These are phyloP conservation scores for Portunus trituberculatus DNA, from an alignment of 1,140 invertebrate species.

Conservation along the genomic window DNA sequence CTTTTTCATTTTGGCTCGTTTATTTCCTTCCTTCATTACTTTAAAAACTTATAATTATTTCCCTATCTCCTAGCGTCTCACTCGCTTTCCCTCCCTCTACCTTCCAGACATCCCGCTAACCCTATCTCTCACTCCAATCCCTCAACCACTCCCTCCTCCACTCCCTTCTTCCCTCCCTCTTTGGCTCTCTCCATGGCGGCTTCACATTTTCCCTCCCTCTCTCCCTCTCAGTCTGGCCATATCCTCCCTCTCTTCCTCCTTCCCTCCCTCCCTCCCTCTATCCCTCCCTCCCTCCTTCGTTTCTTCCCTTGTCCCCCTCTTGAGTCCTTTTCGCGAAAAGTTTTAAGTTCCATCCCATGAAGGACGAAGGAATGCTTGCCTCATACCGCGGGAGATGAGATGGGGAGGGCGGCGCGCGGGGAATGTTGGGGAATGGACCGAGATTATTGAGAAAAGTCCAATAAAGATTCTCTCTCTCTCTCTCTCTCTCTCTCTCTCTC, in stretches of 20 bases:
- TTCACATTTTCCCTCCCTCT: not conserved
- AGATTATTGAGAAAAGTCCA: slow-evolving; percentile 23
- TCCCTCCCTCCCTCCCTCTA: not conserved
- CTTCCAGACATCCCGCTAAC: no score
- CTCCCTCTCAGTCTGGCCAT: not conserved
- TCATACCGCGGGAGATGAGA: not conserved
- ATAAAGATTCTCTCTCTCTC: not conserved
- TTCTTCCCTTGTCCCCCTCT: not conserved
- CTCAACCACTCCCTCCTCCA: not conserved
- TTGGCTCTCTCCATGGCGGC: not conserved
- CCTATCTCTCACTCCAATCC: not conserved
- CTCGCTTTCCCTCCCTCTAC: no score
- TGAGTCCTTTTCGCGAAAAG: not conserved
- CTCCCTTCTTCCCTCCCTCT: not conserved
- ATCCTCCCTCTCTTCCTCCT: not conserved
- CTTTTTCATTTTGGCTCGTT: not conserved
- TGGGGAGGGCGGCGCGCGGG: not conserved
- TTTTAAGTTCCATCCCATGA: not conserved
- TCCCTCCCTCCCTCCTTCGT: not conserved
- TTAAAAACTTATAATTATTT: no score
- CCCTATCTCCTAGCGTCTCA: no score
- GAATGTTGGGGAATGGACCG: slow-evolving; percentile 18
- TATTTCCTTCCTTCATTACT: not conserved
- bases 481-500: not conserved
- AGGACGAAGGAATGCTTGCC: not conserved